Evolutionary conservation across 2,113 vertebrate species (phyloP).

Genomic region (Chinchilla lanigera): DNA sequence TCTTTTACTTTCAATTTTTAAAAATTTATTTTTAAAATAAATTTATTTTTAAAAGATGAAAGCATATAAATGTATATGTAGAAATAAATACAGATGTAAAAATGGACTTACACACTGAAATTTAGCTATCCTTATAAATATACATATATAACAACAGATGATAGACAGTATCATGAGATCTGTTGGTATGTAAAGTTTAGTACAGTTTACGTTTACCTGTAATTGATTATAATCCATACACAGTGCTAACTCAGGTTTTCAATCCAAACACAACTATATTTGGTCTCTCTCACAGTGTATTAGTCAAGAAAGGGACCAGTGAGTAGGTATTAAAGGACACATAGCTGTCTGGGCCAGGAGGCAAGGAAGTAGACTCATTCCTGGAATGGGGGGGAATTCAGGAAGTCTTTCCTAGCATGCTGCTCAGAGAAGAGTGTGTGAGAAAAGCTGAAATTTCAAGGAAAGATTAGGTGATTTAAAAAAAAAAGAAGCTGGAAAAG

Average conservation of each 20-base stretch:
- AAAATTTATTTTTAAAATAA: not conserved
- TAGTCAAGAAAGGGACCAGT: not conserved
- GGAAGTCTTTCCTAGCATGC: not conserved
- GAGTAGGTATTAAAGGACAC: not conserved
- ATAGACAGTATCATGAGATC: not conserved
- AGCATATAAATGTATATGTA: not conserved
- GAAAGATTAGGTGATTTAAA: not conserved
- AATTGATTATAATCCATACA: constrained; percentile 35
- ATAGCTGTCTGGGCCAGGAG: not conserved
- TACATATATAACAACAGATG: not conserved
- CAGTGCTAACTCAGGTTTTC: not conserved
- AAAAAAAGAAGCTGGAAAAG: not conserved
- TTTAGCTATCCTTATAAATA: not conserved
- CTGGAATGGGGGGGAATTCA: not conserved
- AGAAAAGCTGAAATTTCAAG: not conserved
- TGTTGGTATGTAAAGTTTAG: not conserved
- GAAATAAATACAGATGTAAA: not conserved
- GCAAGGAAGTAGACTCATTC: not conserved
- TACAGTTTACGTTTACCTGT: not conserved
- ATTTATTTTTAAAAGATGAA: not conserved
- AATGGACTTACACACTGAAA: not conserved
- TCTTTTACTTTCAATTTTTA: not conserved
- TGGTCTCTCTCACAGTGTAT: not conserved
- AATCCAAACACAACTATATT: not conserved
- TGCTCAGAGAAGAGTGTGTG: not conserved